These are phyloP conservation scores for Numenius phaeopus DNA, from an alignment of 2,797 vertebrate genomes.

Conservation along the genomic window DNA sequence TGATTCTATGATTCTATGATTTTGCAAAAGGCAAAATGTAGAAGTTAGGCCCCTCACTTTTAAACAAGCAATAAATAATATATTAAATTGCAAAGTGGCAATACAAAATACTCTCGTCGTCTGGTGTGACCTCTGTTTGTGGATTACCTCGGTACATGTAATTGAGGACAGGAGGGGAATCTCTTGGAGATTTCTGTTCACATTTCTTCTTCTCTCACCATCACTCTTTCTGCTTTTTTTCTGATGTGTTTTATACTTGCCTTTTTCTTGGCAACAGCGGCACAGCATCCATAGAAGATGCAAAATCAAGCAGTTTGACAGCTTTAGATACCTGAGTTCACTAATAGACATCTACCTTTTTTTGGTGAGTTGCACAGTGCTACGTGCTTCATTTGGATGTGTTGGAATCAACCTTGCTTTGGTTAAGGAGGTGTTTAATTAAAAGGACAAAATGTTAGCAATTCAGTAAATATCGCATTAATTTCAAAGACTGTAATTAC, in stretches of 20 bases:
- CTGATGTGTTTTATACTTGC: neutral
- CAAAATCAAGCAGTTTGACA: neutral
- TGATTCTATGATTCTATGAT: too few relatives aligned
- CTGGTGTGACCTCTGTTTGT: neutral
- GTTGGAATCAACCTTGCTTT: constrained; percentile 13
- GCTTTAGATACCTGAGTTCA: neutral
- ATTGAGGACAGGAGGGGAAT: neutral
- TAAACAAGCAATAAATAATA: neutral
- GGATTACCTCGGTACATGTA: neutral
- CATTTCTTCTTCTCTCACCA: neutral
- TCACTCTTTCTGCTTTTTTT: neutral
- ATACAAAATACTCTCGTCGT: neutral
- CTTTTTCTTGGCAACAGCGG: neutral
- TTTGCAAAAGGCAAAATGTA: too few relatives aligned
- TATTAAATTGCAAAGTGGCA: neutral
- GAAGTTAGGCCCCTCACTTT: neutral
- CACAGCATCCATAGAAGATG: neutral
- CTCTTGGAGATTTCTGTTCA: neutral
- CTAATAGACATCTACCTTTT: neutral
- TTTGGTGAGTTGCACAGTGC: neutral
- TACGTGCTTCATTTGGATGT: neutral
- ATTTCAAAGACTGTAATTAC: constrained; percentile 54
- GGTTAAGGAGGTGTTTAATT: constrained; percentile 64
- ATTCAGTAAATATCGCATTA: constrained; percentile 58
- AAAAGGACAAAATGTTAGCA: constrained; percentile 52